Percentiles rank a stretch among this genome's conserved stretches.
Conservation (phyloP, 2,113 vertebrate species). For the Cnemophilus loriae region DNA sequence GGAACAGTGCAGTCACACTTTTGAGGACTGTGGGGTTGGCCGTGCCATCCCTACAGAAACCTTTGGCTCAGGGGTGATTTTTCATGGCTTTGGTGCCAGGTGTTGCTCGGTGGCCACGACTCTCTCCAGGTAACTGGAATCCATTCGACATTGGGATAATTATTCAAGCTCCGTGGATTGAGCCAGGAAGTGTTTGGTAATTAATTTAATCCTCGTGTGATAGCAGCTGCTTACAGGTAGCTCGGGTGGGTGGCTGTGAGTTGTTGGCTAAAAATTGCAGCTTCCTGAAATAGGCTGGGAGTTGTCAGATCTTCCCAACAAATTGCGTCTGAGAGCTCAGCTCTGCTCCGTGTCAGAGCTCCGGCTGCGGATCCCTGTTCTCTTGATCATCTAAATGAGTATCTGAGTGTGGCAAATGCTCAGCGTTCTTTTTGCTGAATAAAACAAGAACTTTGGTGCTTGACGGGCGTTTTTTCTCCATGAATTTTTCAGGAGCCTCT, state of each 20-base stretch:
- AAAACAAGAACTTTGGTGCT: background rate
- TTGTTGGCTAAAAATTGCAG: background rate
- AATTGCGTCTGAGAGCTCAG: background rate
- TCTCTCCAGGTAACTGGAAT: accelerated
- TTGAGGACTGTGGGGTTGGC: accelerated
- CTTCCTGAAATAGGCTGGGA: background rate
- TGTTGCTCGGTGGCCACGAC: background rate
- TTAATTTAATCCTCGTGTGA: background rate
- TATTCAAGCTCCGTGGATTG: accelerated
- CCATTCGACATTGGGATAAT: accelerated
- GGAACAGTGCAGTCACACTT: accelerated
- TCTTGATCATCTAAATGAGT: background rate
- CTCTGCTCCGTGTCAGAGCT: background rate
- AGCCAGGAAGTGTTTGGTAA: background rate
- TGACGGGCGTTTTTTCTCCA: accelerated
- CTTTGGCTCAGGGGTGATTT: accelerated
- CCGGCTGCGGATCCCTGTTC: background rate
- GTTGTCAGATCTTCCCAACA: accelerated
- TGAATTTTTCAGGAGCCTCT: background rate
- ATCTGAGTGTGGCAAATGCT: background rate
- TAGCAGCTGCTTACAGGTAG: background rate
- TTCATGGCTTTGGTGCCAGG: accelerated
- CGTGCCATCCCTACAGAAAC: accelerated
- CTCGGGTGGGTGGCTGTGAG: background rate
- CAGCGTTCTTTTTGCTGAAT: background rate